Evolutionary conservation across 2,797 vertebrate species (phyloP), one percentile per base, ranked within the genome.

Genomic region (Synaphobranchus kaupii): DNA sequence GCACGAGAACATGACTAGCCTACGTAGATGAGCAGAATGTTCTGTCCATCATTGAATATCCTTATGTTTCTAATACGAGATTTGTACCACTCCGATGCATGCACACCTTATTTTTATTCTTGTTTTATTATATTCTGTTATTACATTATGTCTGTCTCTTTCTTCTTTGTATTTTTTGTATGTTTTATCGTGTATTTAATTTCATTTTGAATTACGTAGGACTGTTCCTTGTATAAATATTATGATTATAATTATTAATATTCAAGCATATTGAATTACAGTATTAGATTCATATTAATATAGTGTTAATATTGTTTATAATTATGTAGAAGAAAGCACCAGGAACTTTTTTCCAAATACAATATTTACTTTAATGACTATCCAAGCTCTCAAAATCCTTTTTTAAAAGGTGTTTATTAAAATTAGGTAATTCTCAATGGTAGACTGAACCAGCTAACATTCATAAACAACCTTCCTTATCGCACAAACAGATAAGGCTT

Each of bases 391-490:
- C 5, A 12, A 76, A 76, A 39, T 39, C 12, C 34, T 76, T 13
- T 76, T 28, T 78, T 80, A 48, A 47, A 31, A 47, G 20, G 44
- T 48, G 22, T 80, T 80, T 25, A 48, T 47, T 80, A 80, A 80
- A 47, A 31, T 68, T 25, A 68, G 34, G 71, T 47, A 47, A 48
- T 48, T 80, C 31, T 80, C 39, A 22, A 48, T 47, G 76, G 76
- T 80, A 80, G 76, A 17, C 76, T 48, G 17, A 80, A 22, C 34
- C 63, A 68, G 63, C 63, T 20, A 76, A 31, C 34, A 8, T 22
- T 80, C 39, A 80, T 80, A 48, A 76, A 80, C 76, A 47, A 22
- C 44, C 8, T 80, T 48, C 20, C 76, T 80, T 80, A 80, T 76
- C 71, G 34, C 71, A 76, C 31, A 76, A 76, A 22, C 76, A 80